A percentile compares a stretch with the other conserved stretches of the same genome.
phyloP scores from a whole-genome alignment of 2,888 invertebrate genomes.

The Chironomus tentans region DNA sequence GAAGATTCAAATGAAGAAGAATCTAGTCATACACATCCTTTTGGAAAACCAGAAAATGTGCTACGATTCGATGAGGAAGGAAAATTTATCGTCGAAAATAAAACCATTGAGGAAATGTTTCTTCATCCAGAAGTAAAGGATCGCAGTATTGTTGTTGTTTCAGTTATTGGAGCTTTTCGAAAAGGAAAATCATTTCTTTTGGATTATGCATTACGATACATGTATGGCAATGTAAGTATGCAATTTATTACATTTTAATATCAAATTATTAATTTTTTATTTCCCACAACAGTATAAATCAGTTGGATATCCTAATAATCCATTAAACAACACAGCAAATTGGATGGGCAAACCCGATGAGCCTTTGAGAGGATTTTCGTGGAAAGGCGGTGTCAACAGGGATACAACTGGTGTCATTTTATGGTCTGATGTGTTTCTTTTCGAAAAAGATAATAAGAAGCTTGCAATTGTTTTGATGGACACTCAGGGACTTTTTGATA shows the following conservation, averaged over 20 bases:
- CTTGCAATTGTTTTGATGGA: slow-evolving; percentile 25
- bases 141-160: not conserved
- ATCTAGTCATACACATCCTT: too few relatives aligned
- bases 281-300: slow-evolving; percentile 11
- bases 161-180: slow-evolving; percentile 18
- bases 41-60: not conserved
- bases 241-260: too few relatives aligned
- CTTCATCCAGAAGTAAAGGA: not conserved
- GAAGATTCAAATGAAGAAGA: too few relatives aligned
- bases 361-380: slow-evolving; percentile 21
- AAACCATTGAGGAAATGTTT: not conserved
- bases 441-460: not conserved
- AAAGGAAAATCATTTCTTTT: slow-evolving; percentile 27
- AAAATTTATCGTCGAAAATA: not conserved
- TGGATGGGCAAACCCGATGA: slow-evolving; percentile 16
- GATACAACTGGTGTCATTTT: slow-evolving; percentile 26
- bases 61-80: not conserved
- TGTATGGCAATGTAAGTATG: slow-evolving; percentile 8
- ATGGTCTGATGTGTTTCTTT: slow-evolving; percentile 26
- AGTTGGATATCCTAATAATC: not conserved
- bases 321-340: not conserved
- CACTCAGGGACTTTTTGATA: slow-evolving; percentile 27
- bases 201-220: slow-evolving; percentile 11
- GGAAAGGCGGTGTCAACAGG: slow-evolving; percentile 6
- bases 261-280: too few relatives aligned